A percentile compares a stretch with the other conserved stretches of the same genome.
phyloP scores from a whole-genome alignment of 2,888 invertebrate genomes.

The Clostera curtula region DNA sequence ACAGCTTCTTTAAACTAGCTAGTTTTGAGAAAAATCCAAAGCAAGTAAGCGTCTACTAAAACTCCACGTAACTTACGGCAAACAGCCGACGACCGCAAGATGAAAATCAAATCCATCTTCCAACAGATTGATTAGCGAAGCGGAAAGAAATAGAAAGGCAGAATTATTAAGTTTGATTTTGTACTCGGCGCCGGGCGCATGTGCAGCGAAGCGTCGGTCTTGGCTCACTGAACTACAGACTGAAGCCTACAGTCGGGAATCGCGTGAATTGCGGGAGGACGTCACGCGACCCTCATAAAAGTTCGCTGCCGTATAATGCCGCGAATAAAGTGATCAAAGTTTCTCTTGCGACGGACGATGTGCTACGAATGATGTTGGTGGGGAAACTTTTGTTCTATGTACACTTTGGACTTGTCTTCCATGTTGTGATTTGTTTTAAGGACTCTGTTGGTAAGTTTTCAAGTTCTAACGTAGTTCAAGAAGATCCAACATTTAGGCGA shows the following conservation, averaged over 20 bases:
- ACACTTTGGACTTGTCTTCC: slow-evolving; percentile 72
- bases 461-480: too few species aligned
- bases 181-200: slow-evolving; percentile 42
- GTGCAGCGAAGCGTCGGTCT: slow-evolving; percentile 45
- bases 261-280: slow-evolving; percentile 38
- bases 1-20: too few species aligned
- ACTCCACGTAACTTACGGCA: neutral
- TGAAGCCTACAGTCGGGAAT: slow-evolving; percentile 45
- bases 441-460: slow-evolving; percentile 59
- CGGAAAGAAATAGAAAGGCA: slow-evolving; percentile 23
- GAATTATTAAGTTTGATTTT: slow-evolving; percentile 35
- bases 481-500: too few species aligned
- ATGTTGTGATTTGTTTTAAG: slow-evolving; percentile 71
- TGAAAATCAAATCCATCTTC: slow-evolving; percentile 21
- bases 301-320: slow-evolving; percentile 30
- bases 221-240: slow-evolving; percentile 21
- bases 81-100: slow-evolving; percentile 1
- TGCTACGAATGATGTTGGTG: slow-evolving; percentile 66
- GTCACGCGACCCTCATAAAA: slow-evolving; percentile 47
- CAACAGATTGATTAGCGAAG: slow-evolving; percentile 29
- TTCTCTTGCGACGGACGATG: slow-evolving; percentile 44
- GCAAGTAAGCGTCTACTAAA: too few species aligned
- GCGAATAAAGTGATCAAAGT: slow-evolving; percentile 45
- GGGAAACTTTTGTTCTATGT: slow-evolving; percentile 68
- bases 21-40: too few species aligned